phyloP scores from a whole-genome alignment of 2,113 vertebrate species.

The Actinemys pallida region DNA sequence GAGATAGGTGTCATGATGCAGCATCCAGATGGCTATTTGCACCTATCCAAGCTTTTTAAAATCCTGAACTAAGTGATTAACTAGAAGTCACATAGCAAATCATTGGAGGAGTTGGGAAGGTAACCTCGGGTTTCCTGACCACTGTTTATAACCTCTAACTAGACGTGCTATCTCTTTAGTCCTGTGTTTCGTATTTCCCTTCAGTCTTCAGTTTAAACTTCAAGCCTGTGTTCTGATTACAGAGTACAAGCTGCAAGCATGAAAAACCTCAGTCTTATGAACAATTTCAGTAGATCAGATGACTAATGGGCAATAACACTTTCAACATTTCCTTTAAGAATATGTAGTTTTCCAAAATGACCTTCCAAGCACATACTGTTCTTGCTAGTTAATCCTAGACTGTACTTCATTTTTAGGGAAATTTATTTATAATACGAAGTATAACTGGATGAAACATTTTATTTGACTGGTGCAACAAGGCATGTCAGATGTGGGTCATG shows the following conservation, averaged over 20 bases:
- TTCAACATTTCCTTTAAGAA: too few species aligned
- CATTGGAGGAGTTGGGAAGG: not conserved
- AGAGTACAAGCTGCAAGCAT: too few species aligned
- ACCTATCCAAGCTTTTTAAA: not conserved
- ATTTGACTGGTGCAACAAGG: not conserved
- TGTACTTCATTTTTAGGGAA: not conserved
- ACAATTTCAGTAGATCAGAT: too few species aligned
- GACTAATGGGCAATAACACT: too few species aligned
- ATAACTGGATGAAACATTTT: not conserved
- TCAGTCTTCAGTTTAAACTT: not conserved
- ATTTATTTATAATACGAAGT: not conserved
- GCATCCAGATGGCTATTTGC: not conserved
- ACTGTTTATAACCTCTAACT: not conserved
- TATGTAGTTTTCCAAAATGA: too few species aligned
- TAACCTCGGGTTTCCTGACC: not conserved
- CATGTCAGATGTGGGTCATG: not conserved
- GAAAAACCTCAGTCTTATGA: too few species aligned
- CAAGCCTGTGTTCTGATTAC: too few species aligned
- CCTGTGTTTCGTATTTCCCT: not conserved
- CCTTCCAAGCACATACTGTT: too few species aligned
- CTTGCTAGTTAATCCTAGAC: not conserved
- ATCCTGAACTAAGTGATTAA: not conserved
- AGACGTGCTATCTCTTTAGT: not conserved
- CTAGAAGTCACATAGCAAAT: not conserved
- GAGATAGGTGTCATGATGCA: not conserved